Conservation (phyloP, 2,797 vertebrate species). For the Poeciliopsis gracilis region DNA sequence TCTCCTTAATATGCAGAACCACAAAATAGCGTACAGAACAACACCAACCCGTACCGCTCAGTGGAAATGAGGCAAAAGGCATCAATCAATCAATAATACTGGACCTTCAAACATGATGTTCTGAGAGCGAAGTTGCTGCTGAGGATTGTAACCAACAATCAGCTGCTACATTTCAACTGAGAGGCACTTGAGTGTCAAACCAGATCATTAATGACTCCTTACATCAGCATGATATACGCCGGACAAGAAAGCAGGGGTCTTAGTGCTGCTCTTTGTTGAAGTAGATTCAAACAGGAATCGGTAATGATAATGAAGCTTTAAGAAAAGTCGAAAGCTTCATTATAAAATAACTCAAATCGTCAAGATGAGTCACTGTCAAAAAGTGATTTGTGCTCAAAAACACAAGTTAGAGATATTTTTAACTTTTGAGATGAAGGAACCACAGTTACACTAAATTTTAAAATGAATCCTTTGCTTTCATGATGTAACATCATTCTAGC, state of each 20-base stretch:
- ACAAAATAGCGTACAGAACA: too few relatives aligned
- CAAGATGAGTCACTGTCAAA: neutral
- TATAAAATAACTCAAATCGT: neutral
- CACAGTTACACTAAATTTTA: neutral
- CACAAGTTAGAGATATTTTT: neutral
- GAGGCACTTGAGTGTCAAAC: neutral
- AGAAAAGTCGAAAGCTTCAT: neutral
- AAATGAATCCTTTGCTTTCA: neutral
- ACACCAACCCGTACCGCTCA: too few relatives aligned
- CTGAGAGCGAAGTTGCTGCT: too few relatives aligned
- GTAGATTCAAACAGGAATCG: neutral
- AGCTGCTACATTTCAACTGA: too few relatives aligned
- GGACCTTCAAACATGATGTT: too few relatives aligned
- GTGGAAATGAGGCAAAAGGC: too few relatives aligned
- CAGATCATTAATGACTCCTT: neutral
- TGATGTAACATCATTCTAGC: neutral
- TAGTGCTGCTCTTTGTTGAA: neutral
- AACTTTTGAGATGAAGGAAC: neutral
- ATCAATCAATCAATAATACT: neutral
- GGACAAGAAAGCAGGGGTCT: too few relatives aligned
- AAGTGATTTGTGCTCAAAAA: neutral
- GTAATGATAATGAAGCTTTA: neutral
- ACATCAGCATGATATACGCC: neutral
- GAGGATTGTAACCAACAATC: too few relatives aligned
- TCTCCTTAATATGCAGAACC: too few relatives aligned